Base-by-base conservation (phyloP, 2,888 invertebrate genomes). In the Toxonevra muliebris region DNA sequence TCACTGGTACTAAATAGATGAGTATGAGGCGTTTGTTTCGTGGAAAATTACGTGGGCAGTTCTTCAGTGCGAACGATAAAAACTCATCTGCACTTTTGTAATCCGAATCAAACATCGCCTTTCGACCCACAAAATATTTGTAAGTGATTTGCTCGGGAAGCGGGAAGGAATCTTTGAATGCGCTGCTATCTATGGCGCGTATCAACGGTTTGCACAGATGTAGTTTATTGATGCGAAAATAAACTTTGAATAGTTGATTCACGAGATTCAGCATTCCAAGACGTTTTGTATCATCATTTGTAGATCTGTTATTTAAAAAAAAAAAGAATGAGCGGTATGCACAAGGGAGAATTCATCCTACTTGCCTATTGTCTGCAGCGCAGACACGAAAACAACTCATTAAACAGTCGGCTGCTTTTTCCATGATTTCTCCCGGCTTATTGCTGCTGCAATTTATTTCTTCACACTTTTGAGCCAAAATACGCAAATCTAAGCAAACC, bases 81-180 rank as follows among this genome's bases (percentile, higher is more conserved):
- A 93, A 94, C 80, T 95, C 93, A 83, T 98, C 97, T 20, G 98
- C 98, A 85, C 91, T 89, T 83, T 92, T 92, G 81, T 97, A 97
- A 82, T 98, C 96, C 65, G 96, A 96, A 85, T 99, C 98, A 83
- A 98, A 99, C 96, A 99, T 98, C 2, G 97, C 95, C 84, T 98
- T 98, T 42, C 98, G 89, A 0, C 98, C 98, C 17, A 97, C 95
- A 86, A 96, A 98, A 85, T 98, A 98, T 80, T 94, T 94, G 85
- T 97, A 99, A 0, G 98, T 98, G 65, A 99, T 95, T 81, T 95
- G 93, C 82, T 99, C 98, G 11, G 96, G 93, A 69, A 97, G 85
- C 1, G 94, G 92, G 84, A 97, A 98, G 69, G 90, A 90, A 66
- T 97, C 95, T 84, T 95, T 96, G 72, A 94, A 92, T 0, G 92